Evolutionary conservation across 2,113 vertebrate genomes (phyloP).

Genomic region (Erinaceus europaeus): DNA sequence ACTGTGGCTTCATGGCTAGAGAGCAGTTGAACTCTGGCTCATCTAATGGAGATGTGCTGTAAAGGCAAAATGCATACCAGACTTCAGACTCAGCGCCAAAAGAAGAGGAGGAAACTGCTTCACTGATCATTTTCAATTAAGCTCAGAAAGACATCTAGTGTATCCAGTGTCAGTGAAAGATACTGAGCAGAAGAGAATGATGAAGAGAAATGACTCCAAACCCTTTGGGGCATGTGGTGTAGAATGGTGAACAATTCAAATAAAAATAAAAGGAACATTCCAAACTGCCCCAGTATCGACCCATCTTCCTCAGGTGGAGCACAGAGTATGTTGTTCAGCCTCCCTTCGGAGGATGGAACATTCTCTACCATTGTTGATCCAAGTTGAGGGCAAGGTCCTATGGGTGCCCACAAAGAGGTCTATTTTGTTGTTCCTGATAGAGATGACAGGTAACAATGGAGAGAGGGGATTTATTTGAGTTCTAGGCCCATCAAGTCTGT

Average conservation of each 20-base stretch:
- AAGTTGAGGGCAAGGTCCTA: background rate
- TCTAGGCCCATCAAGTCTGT: too few relatives aligned
- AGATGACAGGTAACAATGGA: too few relatives aligned
- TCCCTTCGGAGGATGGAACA: background rate
- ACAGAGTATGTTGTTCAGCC: too few relatives aligned
- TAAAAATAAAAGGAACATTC: too few relatives aligned
- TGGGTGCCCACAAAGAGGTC: too few relatives aligned
- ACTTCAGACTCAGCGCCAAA: background rate
- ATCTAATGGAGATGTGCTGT: background rate
- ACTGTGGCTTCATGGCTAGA: too few relatives aligned
- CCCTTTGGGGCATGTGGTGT: accelerated
- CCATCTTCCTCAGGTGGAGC: too few relatives aligned
- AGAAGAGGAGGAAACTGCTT: background rate
- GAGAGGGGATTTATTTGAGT: too few relatives aligned
- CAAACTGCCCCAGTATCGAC: too few relatives aligned
- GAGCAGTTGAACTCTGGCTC: background rate
- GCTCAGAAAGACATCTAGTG: background rate
- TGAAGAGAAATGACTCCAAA: background rate
- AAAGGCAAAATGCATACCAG: background rate
- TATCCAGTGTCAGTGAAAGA: background rate
- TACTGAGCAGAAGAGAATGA: background rate
- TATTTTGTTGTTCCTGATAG: too few relatives aligned
- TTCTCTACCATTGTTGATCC: too few relatives aligned
- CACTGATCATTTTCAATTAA: background rate
- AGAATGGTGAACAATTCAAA: background rate